Evolutionary conservation across 2,797 vertebrate species (phyloP).

Genomic region (Clarias pachynema): DNA sequence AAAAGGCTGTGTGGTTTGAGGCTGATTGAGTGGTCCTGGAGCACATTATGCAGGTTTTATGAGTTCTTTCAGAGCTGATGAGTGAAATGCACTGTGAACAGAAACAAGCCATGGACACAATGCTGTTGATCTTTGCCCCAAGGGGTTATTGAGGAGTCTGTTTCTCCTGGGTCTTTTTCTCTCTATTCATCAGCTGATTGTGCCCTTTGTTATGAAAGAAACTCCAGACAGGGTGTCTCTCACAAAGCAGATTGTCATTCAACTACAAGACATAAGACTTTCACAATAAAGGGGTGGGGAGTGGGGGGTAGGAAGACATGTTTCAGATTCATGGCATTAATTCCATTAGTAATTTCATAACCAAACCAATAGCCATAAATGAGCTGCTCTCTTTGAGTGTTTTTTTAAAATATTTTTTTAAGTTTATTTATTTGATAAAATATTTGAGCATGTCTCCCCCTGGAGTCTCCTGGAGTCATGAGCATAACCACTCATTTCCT

Average conservation of each 20-base stretch:
- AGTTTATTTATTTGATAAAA: neutral
- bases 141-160: slow-evolving; percentile 47
- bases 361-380: neutral
- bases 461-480: slow-evolving; percentile 34
- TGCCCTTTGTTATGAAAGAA: slow-evolving; percentile 32
- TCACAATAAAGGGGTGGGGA: neutral
- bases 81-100: slow-evolving; percentile 26
- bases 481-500: slow-evolving; percentile 64
- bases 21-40: slow-evolving; percentile 16
- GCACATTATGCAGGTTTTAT: slow-evolving; percentile 50
- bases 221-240: slow-evolving; percentile 26
- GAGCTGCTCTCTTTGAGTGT: neutral
- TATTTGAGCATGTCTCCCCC: slow-evolving; percentile 38
- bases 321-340: neutral
- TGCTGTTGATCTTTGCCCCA: slow-evolving; percentile 53
- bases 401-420: neutral
- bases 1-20: slow-evolving; percentile 15
- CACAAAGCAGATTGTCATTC: slow-evolving; percentile 46
- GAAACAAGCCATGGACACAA: slow-evolving; percentile 21
- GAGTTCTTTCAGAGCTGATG: slow-evolving; percentile 32
- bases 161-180: slow-evolving; percentile 25
- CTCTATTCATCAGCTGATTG: slow-evolving; percentile 39
- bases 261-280: slow-evolving; percentile 29
- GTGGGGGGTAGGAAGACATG: neutral
- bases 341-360: neutral